Percentiles rank a stretch among this genome's conserved stretches.
Conservation (phyloP, 2,888 invertebrate genomes). For the Agrotis ipsilon region DNA sequence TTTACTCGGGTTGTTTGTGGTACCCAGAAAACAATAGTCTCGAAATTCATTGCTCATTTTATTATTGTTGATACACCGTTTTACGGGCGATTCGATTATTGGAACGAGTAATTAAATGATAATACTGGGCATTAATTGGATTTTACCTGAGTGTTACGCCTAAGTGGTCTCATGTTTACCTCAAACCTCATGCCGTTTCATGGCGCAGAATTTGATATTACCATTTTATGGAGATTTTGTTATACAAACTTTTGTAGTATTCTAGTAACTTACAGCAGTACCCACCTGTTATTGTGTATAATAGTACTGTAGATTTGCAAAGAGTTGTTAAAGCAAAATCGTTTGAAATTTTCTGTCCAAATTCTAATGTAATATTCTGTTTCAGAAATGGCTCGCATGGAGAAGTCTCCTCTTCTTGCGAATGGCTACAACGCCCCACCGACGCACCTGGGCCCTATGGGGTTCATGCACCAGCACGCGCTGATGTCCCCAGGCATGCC, state of each 20-base stretch:
- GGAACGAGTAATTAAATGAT: slow-evolving; percentile 91
- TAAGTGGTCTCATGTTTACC: slow-evolving; percentile 68
- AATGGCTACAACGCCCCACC: slow-evolving; percentile 99
- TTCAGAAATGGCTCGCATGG: slow-evolving; percentile 96
- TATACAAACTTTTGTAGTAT: slow-evolving; percentile 26
- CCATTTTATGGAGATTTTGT: slow-evolving; percentile 34
- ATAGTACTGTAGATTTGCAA: too few relatives aligned
- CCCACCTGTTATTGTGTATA: neutral
- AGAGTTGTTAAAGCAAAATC: neutral
- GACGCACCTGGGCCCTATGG: slow-evolving; percentile 97
- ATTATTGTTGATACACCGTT: slow-evolving; percentile 91
- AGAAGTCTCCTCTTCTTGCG: slow-evolving; percentile 97
- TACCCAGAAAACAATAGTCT: slow-evolving; percentile 91
- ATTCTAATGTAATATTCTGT: slow-evolving; percentile 61
- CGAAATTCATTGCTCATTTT: slow-evolving; percentile 91
- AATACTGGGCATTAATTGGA: slow-evolving; percentile 90
- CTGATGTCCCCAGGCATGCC: slow-evolving; percentile 97
- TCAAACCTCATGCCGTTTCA: slow-evolving; percentile 56
- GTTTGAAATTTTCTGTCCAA: neutral
- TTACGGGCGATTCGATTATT: slow-evolving; percentile 91
- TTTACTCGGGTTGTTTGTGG: slow-evolving; percentile 90
- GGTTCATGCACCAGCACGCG: slow-evolving; percentile 98
- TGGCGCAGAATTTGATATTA: slow-evolving; percentile 53
- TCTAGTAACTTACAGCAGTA: neutral
- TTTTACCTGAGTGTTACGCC: slow-evolving; percentile 85